Evolutionary conservation across 1,140 invertebrate genomes (phyloP).

Genomic region (Lasaia peninsularis): DNA sequence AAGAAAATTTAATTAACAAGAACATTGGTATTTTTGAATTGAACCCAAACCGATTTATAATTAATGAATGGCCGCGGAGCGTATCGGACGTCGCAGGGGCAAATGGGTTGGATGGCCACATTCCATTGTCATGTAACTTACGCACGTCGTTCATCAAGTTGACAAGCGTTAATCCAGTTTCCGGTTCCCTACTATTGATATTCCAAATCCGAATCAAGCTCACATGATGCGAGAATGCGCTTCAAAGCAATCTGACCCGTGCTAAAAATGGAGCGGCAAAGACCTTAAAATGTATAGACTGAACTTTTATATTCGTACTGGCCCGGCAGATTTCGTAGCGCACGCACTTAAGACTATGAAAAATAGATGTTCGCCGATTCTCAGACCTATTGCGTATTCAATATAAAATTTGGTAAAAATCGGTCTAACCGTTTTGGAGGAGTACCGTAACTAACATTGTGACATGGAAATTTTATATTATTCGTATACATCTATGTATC

Average conservation of each 20-base stretch:
- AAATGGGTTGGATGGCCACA: conserved; percentile 64
- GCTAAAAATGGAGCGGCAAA: too few relatives aligned
- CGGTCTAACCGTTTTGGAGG: too few relatives aligned
- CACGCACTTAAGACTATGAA: too few relatives aligned
- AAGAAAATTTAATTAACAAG: background rate
- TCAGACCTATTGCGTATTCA: too few relatives aligned
- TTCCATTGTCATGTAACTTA: conserved; percentile 72
- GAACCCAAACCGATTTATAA: conserved; percentile 51
- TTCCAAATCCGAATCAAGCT: conserved; percentile 11
- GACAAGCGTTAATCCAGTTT: conserved; percentile 76
- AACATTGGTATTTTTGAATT: background rate
- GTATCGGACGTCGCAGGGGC: conserved; percentile 52
- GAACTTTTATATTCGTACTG: too few relatives aligned
- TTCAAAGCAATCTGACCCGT: background rate
- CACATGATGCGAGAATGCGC: background rate
- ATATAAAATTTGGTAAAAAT: too few relatives aligned
- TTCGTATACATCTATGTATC: too few relatives aligned
- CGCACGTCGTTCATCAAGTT: conserved; percentile 73
- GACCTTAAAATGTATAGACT: too few relatives aligned
- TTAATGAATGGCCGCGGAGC: conserved; percentile 56
- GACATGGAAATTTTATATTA: too few relatives aligned
- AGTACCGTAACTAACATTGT: too few relatives aligned
- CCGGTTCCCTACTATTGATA: conserved; percentile 50
- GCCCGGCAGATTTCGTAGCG: too few relatives aligned
- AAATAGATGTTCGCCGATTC: too few relatives aligned